These are phyloP conservation scores for Gasteruption jaculator DNA, from an alignment of 2,888 invertebrate species.

Conservation along the genomic window DNA sequence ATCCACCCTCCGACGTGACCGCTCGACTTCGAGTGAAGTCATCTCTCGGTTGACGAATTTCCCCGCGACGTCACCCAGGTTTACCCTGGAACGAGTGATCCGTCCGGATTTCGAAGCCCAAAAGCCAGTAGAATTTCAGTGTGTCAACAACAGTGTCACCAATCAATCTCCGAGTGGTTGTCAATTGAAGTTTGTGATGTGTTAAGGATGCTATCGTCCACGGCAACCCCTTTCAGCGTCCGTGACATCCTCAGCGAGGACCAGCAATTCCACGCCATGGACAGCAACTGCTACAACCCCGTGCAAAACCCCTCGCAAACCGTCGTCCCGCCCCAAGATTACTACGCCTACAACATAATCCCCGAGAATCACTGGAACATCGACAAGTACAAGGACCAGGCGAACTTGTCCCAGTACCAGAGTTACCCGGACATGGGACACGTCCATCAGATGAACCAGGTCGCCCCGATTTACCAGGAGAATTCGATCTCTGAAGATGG, in stretches of 20 bases:
- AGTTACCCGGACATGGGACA: conserved; percentile 41
- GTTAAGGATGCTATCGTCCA: conserved; percentile 44
- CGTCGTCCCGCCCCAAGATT: conserved; percentile 39
- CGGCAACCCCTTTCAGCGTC: conserved; percentile 47
- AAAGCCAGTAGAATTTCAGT: too few species aligned
- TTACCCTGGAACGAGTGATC: too few species aligned
- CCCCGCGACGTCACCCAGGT: too few species aligned
- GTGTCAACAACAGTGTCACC: too few species aligned
- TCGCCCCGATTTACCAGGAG: conserved; percentile 38
- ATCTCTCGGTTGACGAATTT: too few species aligned
- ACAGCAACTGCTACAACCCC: conserved; percentile 22
- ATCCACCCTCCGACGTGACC: conserved; percentile 47
- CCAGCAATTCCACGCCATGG: conserved; percentile 43
- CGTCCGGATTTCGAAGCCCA: too few species aligned
- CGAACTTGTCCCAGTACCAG: conserved; percentile 33
- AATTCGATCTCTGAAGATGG: conserved; percentile 41
- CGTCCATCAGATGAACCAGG: conserved; percentile 42
- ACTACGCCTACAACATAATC: conserved; percentile 38
- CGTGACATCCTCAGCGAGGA: conserved; percentile 47
- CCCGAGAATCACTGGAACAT: conserved; percentile 44
- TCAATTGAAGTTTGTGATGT: too few species aligned
- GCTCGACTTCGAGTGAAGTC: conserved; percentile 37
- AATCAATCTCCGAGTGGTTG: background rate
- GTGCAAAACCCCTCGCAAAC: conserved; percentile 34
- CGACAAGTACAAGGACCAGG: conserved; percentile 44